Percentiles rank a stretch among this genome's conserved stretches.
Conservation (phyloP, 2,113 vertebrate species). For the Hydrochoerus hydrochaeris region DNA sequence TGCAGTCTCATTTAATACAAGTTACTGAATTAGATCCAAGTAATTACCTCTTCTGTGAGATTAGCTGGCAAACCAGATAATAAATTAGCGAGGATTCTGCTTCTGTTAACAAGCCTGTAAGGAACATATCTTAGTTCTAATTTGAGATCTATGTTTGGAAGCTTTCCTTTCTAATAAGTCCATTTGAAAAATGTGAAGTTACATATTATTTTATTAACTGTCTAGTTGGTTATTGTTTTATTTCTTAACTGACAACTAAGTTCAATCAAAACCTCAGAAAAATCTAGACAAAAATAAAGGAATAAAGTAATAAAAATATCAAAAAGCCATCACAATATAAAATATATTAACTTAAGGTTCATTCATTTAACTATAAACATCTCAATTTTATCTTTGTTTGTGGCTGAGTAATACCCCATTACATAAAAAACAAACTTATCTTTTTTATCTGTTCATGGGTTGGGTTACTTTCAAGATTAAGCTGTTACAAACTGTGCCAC, state of each 20-base stretch:
- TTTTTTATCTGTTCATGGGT: not conserved
- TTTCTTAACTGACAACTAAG: constrained; percentile 55
- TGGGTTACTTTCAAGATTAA: not conserved
- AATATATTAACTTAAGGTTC: not conserved
- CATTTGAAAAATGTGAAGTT: not conserved
- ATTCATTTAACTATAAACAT: not conserved
- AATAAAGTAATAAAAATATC: constrained; percentile 22
- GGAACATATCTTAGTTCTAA: constrained; percentile 21
- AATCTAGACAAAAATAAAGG: constrained; percentile 46
- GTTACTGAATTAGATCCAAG: constrained; percentile 64
- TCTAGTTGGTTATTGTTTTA: constrained; percentile 15
- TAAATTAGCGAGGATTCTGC: not conserved
- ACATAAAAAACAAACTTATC: too few relatives aligned
- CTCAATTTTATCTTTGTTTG: not conserved
- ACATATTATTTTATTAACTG: constrained; percentile 48
- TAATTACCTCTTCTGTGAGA: not conserved
- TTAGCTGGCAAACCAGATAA: not conserved
- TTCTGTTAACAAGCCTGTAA: not conserved
- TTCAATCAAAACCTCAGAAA: constrained; percentile 2
- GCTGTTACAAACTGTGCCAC: not conserved
- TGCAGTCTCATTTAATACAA: constrained; percentile 43
- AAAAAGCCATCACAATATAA: constrained; percentile 53
- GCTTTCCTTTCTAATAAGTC: not conserved
- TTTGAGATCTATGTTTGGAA: not conserved
- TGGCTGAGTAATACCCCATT: not conserved